These are phyloP conservation scores for Chloebia gouldiae DNA, from an alignment of 2,113 vertebrate species.

Conservation along the genomic window DNA sequence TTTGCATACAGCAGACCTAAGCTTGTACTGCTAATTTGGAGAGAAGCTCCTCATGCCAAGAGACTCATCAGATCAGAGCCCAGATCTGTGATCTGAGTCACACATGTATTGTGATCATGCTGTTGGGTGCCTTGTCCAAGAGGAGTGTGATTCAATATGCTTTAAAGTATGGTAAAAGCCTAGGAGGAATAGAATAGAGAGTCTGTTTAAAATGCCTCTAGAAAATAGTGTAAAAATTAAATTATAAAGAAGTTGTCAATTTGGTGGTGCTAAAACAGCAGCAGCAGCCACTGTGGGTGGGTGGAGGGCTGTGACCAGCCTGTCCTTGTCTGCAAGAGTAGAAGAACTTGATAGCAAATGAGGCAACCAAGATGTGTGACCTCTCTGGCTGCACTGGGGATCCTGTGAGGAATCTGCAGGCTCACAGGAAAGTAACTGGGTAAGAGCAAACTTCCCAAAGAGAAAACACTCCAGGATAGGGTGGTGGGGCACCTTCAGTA, in stretches of 20 bases:
- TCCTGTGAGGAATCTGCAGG: rapidly evolving
- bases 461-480: background rate
- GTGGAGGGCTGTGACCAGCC: background rate
- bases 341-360: background rate
- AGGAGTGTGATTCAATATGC: slow-evolving; percentile 12
- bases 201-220: background rate
- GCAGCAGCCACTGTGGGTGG: background rate
- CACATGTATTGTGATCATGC: background rate
- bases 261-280: background rate
- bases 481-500: background rate
- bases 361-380: background rate
- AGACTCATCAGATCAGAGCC: slow-evolving; percentile 13
- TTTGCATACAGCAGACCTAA: slow-evolving; percentile 33
- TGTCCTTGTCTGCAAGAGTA: background rate
- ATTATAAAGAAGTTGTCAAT: background rate
- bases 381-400: background rate
- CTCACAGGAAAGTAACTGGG: background rate
- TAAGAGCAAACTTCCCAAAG: background rate
- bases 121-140: slow-evolving; percentile 31
- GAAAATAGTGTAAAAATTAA: background rate
- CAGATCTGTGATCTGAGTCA: slow-evolving; percentile 27
- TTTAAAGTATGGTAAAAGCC: background rate
- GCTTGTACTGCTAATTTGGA: background rate
- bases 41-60: background rate
- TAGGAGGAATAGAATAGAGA: background rate